Base-by-base conservation (phyloP, 2,113 vertebrate genomes). In the Cairina moschata region DNA sequence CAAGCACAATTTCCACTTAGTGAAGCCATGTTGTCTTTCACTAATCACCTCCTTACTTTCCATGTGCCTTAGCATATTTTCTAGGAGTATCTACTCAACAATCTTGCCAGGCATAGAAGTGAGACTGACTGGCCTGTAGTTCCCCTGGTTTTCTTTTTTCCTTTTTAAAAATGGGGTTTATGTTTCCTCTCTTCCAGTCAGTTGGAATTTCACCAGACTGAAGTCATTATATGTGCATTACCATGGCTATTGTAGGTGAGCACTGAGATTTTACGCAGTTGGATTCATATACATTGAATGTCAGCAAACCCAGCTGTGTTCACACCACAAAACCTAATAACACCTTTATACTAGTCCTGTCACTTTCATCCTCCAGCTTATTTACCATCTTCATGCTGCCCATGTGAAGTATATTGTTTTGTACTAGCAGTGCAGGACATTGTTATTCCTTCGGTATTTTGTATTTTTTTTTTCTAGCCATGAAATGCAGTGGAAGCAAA, bases 381-480 rank as follows among this genome's bases (percentile, higher is more conserved):
- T 26, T 44, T 42, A 21, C 29, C 28, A 4, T 18, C 40, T 40
- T 81, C 32, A 8, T 1, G 0, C 63, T 69, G 32, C 32, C 42
- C 8, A 2, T 2, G 13, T 17, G 68, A 66, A 32, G 11, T 1
- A 44, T 0, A 0, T 17, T 38, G 29, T 11, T 9, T 3, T 73
- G 42, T 31, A 2, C 17, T 34, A 76, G 34, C 9, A 58, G 10
- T 2, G 9, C 0, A 1, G 10, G 26, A 58, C 17, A 54, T 75
- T 1, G 5, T 3, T 25, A 26, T 62, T 82, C 21, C 22, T 32
- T 1, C 2, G 5, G 18, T 2, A 40, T 40, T 65, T 65, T 12
- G 4, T 38, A 28, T 28, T 40, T 29, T 65, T 32, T 76, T 25
- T 55, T 62, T 56, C 54, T 42, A 83, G 54, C 8, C n/a, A 28